These are phyloP conservation scores for Biston stratarius DNA, from an alignment of 2,888 invertebrate species.

Conservation along the genomic window DNA sequence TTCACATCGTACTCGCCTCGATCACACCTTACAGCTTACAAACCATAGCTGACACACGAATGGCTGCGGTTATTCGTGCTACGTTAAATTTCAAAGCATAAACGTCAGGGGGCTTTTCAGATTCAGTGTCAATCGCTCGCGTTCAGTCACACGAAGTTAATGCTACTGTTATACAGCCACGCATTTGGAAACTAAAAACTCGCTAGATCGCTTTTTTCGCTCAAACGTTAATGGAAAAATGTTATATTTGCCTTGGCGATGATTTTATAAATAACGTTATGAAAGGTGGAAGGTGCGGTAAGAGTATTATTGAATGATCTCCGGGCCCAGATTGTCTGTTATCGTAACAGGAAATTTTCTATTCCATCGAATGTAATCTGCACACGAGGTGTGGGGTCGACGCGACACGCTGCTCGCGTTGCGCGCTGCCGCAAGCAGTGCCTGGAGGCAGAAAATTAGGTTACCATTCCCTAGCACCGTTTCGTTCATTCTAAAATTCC, in stretches of 20 bases:
- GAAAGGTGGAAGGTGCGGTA: conserved; percentile 33
- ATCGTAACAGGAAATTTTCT: conserved; percentile 69
- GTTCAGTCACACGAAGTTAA: conserved; percentile 53
- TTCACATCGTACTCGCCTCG: conserved; percentile 59
- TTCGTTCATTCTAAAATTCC: conserved; percentile 60
- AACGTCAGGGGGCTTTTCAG: conserved; percentile 49
- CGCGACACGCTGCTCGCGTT: conserved; percentile 50
- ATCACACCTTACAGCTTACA: conserved; percentile 57
- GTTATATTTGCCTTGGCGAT: conserved; percentile 32
- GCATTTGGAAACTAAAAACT: conserved; percentile 29
- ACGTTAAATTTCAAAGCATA: conserved; percentile 55
- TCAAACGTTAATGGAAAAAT: conserved; percentile 17
- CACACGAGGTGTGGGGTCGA: conserved; percentile 38
- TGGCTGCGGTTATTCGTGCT: conserved; percentile 44
- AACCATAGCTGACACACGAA: conserved; percentile 49
- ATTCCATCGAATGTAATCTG: conserved; percentile 75
- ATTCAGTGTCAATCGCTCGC: conserved; percentile 55
- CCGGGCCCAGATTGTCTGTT: conserved; percentile 63
- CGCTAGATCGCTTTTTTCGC: conserved; percentile 22
- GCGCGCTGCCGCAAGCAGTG: conserved; percentile 50
- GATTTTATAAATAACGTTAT: conserved; percentile 44
- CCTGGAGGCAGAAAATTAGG: conserved; percentile 67
- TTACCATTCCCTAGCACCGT: conserved; percentile 62
- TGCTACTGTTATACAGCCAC: conserved; percentile 49
- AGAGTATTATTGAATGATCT: conserved; percentile 65